Evolutionary conservation across 2,113 vertebrate species (phyloP).

Genomic region (Merops nubicus): DNA sequence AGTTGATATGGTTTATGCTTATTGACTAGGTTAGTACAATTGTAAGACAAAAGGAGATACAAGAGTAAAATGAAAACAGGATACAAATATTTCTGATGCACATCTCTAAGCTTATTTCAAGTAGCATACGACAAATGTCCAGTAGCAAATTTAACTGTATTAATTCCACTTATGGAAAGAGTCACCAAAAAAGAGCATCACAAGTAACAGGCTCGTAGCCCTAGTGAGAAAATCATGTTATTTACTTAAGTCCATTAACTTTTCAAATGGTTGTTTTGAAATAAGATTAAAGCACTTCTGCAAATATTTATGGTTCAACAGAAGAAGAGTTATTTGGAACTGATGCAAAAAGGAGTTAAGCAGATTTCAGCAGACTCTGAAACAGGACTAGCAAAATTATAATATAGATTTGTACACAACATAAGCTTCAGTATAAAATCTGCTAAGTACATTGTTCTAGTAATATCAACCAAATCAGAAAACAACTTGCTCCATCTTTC

Average conservation of each 20-base stretch:
- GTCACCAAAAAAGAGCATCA: neutral
- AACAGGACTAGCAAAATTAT: neutral
- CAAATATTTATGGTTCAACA: conserved; percentile 48
- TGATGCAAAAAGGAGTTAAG: neutral
- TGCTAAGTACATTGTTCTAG: neutral
- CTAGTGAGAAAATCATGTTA: neutral
- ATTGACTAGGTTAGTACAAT: neutral
- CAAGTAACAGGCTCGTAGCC: neutral
- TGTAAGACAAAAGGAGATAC: neutral
- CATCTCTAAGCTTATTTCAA: neutral
- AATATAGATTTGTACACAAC: neutral
- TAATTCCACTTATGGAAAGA: neutral
- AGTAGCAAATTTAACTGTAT: neutral
- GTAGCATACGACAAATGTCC: neutral
- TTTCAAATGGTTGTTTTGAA: conserved; percentile 36
- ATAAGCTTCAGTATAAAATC: neutral
- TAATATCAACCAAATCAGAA: neutral
- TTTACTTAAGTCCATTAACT: neutral
- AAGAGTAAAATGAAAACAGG: neutral
- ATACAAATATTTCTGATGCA: neutral
- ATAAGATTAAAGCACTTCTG: neutral
- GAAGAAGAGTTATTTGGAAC: neutral
- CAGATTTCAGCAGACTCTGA: neutral
- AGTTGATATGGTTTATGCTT: neutral
- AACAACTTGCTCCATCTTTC: neutral